A percentile compares a stretch with the other conserved stretches of the same genome.
phyloP scores from a whole-genome alignment of 92 coral and sea anemone species.

The Metridium senile region DNA sequence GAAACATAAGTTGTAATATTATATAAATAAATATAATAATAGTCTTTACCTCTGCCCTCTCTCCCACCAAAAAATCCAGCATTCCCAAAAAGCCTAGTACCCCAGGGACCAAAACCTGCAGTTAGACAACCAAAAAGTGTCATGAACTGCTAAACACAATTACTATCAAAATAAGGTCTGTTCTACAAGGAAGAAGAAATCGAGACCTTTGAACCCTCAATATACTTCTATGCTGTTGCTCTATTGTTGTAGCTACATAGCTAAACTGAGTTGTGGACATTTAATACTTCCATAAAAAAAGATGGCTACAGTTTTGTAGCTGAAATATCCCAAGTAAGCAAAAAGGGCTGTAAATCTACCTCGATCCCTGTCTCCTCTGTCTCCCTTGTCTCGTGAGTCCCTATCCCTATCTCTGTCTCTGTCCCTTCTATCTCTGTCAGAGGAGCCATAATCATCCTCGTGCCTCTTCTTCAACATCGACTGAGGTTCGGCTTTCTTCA shows the following conservation, averaged over 20 bases:
- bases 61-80: slow-evolving; percentile 29
- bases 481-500: slow-evolving; percentile 92
- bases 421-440: slow-evolving; percentile 30
- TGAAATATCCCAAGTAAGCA: neutral
- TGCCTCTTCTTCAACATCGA: slow-evolving; percentile 81
- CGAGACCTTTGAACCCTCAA: no score
- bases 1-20: neutral
- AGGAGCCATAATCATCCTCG: slow-evolving; percentile 67
- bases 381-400: no score
- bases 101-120: slow-evolving; percentile 45
- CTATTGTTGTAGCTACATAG: no score
- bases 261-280: no score
- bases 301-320: neutral
- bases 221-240: no score
- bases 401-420: slow-evolving; percentile 28
- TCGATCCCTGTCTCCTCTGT: slow-evolving; percentile 21
- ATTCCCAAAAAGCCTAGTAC: slow-evolving; percentile 51
- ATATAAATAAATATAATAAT: neutral
- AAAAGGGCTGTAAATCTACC: neutral
- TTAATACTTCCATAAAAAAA: neutral
- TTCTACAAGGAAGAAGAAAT: no score
- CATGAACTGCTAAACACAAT: slow-evolving; percentile 10
- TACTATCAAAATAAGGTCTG: no score
- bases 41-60: slow-evolving; percentile 21
- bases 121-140: slow-evolving; percentile 14